Evolutionary conservation across 2,113 vertebrate genomes (phyloP).

Genomic region (Equus przewalskii): DNA sequence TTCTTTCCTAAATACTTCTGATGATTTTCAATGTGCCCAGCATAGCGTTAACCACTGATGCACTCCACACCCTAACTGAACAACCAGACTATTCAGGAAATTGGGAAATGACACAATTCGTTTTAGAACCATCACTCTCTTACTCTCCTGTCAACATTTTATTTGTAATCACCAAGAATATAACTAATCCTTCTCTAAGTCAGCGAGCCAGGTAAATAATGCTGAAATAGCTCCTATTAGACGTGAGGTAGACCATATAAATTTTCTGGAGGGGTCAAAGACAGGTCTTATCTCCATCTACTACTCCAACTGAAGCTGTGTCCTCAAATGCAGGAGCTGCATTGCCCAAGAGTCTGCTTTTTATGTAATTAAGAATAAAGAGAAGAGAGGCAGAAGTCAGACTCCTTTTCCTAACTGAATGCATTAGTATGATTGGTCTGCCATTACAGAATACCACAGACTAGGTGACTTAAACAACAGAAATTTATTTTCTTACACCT

Average conservation of each 20-base stretch:
- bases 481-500: neutral
- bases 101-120: neutral
- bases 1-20: neutral
- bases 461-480: neutral
- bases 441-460: neutral
- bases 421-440: neutral
- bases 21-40: neutral
- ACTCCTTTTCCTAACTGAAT: neutral
- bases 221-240: neutral
- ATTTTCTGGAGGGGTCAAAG: neutral
- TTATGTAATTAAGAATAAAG: neutral
- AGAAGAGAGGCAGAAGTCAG: neutral
- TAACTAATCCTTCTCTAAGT: neutral
- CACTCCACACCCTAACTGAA: accelerated
- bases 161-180: neutral
- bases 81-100: neutral
- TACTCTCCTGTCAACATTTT: neutral
- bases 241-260: accelerated
- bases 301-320: accelerated
- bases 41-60: neutral
- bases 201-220: neutral
- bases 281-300: neutral
- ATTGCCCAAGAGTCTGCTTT: accelerated
- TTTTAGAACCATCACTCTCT: neutral
- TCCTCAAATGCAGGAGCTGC: neutral